A percentile compares a stretch with the other conserved stretches of the same genome.
Evolutionary conservation across 2,797 vertebrate species (phyloP).

Genomic region (Coendou prehensilis): DNA sequence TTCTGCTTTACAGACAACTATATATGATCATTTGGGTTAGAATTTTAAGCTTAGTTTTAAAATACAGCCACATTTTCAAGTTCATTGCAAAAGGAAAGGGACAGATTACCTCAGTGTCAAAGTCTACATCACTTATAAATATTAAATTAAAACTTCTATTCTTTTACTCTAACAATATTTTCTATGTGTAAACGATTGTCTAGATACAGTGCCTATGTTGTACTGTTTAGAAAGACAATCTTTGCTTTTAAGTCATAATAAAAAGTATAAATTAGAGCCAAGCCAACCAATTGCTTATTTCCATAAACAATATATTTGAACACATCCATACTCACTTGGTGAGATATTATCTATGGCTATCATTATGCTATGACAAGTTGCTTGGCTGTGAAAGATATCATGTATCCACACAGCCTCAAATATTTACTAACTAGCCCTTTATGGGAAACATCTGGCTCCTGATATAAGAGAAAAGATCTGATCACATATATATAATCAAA

Average conservation of each 20-base stretch:
- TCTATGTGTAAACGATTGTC: neutral
- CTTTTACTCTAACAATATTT: neutral
- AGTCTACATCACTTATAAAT: neutral
- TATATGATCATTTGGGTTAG: neutral
- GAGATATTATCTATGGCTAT: neutral
- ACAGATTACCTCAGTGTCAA: neutral
- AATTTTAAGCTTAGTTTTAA: conserved; percentile 19
- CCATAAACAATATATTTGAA: neutral
- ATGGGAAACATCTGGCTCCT: neutral
- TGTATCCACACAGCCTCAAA: neutral
- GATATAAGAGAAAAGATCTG: neutral
- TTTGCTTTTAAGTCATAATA: neutral
- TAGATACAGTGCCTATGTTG: neutral
- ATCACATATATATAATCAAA: neutral
- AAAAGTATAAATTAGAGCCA: neutral
- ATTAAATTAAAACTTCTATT: neutral
- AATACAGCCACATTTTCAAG: neutral
- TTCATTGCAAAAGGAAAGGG: neutral
- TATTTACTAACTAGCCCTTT: neutral
- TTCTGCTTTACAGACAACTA: neutral
- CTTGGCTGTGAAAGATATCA: neutral
- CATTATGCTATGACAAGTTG: neutral
- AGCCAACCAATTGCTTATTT: neutral
- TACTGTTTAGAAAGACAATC: neutral
- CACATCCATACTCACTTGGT: neutral